Conservation (phyloP, 1,140 invertebrate species). For the Leptoteleia sp. region DNA sequence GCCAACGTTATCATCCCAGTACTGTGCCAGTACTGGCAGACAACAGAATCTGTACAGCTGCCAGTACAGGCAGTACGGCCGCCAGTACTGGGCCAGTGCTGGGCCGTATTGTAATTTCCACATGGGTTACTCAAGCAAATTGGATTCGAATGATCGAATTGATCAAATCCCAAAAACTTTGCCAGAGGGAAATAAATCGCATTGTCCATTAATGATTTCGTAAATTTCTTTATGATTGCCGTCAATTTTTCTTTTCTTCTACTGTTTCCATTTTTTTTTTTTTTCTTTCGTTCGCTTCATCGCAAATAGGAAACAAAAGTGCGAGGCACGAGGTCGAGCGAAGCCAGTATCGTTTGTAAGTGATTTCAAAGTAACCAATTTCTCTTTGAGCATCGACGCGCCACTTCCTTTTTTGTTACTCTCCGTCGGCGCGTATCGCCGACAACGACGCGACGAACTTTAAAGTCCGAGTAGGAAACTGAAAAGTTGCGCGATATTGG, state of each 20-base stretch:
- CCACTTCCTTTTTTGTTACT: conserved; percentile 17
- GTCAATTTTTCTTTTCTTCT: no score
- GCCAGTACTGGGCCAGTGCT: no score
- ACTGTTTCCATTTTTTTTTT: not conserved
- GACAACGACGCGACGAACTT: conserved; percentile 34
- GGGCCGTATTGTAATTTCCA: no score
- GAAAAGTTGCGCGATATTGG: conserved; percentile 53
- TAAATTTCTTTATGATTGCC: no score
- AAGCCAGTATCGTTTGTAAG: conserved; percentile 32
- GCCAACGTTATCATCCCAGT: no score
- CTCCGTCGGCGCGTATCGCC: conserved; percentile 20
- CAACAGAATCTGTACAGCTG: no score
- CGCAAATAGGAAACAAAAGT: not conserved
- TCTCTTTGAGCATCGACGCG: conserved; percentile 21
- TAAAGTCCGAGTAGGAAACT: conserved; percentile 39
- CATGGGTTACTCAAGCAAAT: no score
- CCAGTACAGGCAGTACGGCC: no score
- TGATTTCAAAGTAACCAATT: conserved; percentile 41
- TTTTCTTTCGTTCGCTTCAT: no score
- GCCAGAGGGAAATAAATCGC: conserved; percentile 8
- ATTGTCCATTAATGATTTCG: conserved; percentile 17
- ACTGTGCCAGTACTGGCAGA: no score
- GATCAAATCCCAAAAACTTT: conserved; percentile 24
- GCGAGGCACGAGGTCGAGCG: not conserved
- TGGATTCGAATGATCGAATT: conserved; percentile 15